phyloP scores from a whole-genome alignment of 1,140 invertebrate species.

The Coenobita brevimanus region DNA sequence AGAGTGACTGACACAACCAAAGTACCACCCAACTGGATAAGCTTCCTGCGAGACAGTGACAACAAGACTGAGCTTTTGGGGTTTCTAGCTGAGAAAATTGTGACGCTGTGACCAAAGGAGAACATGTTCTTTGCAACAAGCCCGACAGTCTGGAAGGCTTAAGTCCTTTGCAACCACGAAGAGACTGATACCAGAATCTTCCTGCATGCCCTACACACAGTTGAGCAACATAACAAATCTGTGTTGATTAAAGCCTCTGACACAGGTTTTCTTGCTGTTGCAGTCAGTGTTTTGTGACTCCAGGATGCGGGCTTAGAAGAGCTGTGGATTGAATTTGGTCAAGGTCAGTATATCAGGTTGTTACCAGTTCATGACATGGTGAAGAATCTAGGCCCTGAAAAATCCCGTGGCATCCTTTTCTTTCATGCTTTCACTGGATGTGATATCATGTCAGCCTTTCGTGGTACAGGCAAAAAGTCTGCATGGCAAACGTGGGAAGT shows the following conservation, averaged over 20 bases:
- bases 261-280: slow-evolving; percentile 1
- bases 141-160: not conserved
- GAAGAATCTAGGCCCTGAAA: not conserved
- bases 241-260: not conserved
- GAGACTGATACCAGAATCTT: slow-evolving; percentile 13
- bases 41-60: slow-evolving; percentile 12
- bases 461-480: not conserved
- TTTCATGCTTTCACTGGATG: slow-evolving; percentile 11
- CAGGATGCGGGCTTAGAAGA: not conserved
- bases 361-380: slow-evolving; percentile 18
- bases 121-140: not conserved
- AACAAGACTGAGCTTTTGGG: slow-evolving; percentile 16
- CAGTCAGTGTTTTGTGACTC: not conserved
- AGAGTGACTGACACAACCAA: slow-evolving; percentile 7
- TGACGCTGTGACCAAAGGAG: slow-evolving; percentile 29
- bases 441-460: slow-evolving; percentile 13
- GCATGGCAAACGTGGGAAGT: slow-evolving; percentile 10
- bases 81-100: slow-evolving; percentile 16
- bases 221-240: too few relatives aligned
- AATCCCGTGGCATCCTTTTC: not conserved
- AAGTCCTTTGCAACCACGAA: slow-evolving; percentile 27
- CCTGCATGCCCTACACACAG: not conserved
- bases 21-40: slow-evolving; percentile 13
- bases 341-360: slow-evolving; percentile 9
- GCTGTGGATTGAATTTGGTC: slow-evolving; percentile 7